These are phyloP conservation scores for Rhinatrema bivittatum DNA, from an alignment of 2,797 vertebrate genomes.

Conservation along the genomic window DNA sequence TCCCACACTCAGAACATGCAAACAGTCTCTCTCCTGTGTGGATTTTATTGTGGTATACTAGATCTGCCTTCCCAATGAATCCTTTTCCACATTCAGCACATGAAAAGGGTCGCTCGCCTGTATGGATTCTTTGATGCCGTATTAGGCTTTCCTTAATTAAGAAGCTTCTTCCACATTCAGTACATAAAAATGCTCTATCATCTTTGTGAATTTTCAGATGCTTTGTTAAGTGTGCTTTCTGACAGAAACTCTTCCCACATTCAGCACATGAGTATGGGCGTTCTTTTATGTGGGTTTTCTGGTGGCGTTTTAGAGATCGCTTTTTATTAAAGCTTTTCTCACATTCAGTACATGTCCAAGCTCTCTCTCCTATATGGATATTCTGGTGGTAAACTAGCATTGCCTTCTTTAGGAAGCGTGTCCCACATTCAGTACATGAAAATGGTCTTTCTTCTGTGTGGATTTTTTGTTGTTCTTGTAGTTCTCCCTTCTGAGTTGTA, in stretches of 20 bases:
- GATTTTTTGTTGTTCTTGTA: too few relatives aligned
- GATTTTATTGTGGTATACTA: constrained; percentile 9
- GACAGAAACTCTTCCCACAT: too few relatives aligned
- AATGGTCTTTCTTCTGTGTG: too few relatives aligned
- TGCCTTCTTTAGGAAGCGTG: constrained; percentile 34
- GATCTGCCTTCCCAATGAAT: constrained; percentile 26
- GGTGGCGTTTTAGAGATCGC: constrained; percentile 19
- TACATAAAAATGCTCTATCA: constrained; percentile 36
- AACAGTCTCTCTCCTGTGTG: constrained; percentile 2
- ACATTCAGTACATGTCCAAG: too few relatives aligned
- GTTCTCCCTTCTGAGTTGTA: too few relatives aligned
- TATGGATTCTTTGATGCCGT: constrained; percentile 5
- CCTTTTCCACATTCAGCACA: constrained; percentile 5
- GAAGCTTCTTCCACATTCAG: constrained; percentile 35
- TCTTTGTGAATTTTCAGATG: constrained; percentile 41
- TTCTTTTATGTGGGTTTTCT: background rate
- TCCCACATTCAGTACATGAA: constrained; percentile 34
- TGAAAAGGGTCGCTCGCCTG: constrained; percentile 1
- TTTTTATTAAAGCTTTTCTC: constrained; percentile 28
- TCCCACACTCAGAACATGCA: constrained; percentile 2
- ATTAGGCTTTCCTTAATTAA: constrained; percentile 31
- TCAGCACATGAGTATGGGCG: constrained; percentile 1
- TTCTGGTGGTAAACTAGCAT: constrained; percentile 18
- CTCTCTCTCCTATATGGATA: too few relatives aligned
- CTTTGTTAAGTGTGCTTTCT: constrained; percentile 19